These are phyloP conservation scores for Aradophagus sp. DNA, from an alignment of 1,140 invertebrate species.

Conservation along the genomic window DNA sequence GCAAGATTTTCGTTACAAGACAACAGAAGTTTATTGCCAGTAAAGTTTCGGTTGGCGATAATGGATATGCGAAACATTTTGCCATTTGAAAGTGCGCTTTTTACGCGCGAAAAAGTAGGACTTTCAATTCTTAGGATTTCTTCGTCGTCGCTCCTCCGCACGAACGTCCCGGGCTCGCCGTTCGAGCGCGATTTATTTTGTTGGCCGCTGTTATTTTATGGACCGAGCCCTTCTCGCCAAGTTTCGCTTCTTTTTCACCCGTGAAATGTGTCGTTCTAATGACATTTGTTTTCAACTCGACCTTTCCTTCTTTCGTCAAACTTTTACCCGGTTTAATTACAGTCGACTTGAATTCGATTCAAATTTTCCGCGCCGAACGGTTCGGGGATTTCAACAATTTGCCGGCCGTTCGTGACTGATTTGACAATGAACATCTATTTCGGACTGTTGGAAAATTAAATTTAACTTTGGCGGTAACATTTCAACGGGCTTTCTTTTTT, in stretches of 20 bases:
- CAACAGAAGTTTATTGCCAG: conserved; percentile 61
- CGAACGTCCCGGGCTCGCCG: conserved; percentile 5
- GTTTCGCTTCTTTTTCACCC: conserved; percentile 28
- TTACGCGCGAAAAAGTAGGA: conserved; percentile 39
- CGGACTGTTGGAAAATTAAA: too few species aligned
- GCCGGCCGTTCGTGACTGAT: too few species aligned
- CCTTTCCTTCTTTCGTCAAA: conserved; percentile 12
- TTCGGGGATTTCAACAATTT: too few species aligned
- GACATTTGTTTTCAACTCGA: conserved; percentile 36
- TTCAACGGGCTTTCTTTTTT: too few species aligned
- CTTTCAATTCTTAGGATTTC: conserved; percentile 32
- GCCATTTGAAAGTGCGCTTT: conserved; percentile 45
- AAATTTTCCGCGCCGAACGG: conserved; percentile 1
- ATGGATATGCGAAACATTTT: conserved; percentile 51
- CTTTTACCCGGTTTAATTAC: conserved; percentile 16
- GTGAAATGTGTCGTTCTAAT: conserved; percentile 36
- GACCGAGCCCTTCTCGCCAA: conserved; percentile 32
- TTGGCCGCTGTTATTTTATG: conserved; percentile 30
- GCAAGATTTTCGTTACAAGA: conserved; percentile 61
- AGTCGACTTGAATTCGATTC: not conserved
- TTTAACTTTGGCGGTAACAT: too few species aligned
- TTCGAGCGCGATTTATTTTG: conserved; percentile 35
- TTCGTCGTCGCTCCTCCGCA: conserved; percentile 4
- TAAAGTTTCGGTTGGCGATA: conserved; percentile 56
- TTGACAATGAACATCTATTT: too few species aligned